phyloP scores from a whole-genome alignment of 1,140 invertebrate species.

The Lepidurus arcticus region DNA sequence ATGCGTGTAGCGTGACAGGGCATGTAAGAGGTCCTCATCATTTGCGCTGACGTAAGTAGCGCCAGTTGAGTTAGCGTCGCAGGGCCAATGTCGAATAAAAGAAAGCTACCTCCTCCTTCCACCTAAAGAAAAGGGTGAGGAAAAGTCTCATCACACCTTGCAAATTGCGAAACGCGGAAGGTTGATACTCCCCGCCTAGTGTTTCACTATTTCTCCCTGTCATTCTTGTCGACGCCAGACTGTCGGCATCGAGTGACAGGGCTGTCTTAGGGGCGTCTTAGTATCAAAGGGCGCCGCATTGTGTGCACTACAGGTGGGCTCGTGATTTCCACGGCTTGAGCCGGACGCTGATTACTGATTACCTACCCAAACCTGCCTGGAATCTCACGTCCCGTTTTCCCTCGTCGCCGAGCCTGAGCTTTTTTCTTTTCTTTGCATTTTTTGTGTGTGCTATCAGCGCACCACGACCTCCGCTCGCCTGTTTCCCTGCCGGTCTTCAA shows the following conservation, averaged over 20 bases:
- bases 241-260: conserved; percentile 7
- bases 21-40: neutral
- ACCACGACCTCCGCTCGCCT: neutral
- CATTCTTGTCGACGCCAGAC: conserved; percentile 9
- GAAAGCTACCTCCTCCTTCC: no score
- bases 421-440: neutral
- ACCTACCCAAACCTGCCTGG: neutral
- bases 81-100: no score
- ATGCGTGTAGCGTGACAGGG: neutral
- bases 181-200: neutral
- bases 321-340: conserved; percentile 13
- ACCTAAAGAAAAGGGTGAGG: neutral
- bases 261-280: neutral
- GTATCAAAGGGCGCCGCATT: conserved; percentile 11
- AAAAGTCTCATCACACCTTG: conserved; percentile 16
- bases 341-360: conserved; percentile 21
- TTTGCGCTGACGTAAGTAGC: neutral
- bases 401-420: neutral
- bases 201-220: neutral
- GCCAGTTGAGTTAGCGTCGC: neutral
- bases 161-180: conserved; percentile 7
- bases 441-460: neutral
- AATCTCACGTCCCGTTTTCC: neutral
- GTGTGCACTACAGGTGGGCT: conserved; percentile 17
- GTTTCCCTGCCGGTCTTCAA: neutral